These are phyloP conservation scores for Papilio polyxenes DNA, from an alignment of 1,140 invertebrate species.

Conservation along the genomic window DNA sequence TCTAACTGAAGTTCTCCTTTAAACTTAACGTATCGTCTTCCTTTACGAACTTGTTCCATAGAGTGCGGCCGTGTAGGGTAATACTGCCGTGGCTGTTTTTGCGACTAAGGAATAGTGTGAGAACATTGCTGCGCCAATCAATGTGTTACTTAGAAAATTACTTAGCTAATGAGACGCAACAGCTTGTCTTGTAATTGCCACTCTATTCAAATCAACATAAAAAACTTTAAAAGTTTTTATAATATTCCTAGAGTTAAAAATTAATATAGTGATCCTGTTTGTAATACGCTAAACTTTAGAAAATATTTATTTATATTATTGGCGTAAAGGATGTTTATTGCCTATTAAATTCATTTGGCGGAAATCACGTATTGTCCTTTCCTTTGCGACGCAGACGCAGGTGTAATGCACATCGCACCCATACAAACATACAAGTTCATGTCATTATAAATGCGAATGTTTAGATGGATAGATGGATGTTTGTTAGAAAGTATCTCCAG, in stretches of 20 bases:
- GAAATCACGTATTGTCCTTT: slow-evolving; percentile 12
- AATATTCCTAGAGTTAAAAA: too few species aligned
- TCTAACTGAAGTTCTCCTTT: background rate
- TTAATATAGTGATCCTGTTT: too few species aligned
- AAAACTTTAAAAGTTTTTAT: background rate
- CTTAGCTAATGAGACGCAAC: background rate
- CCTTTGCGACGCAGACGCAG: background rate
- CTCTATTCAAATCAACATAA: background rate
- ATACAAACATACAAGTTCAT: too few species aligned
- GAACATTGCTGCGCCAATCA: background rate
- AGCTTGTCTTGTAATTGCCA: background rate
- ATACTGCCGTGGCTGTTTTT: background rate
- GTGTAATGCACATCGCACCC: background rate
- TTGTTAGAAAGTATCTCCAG: too few species aligned
- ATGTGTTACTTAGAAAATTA: background rate
- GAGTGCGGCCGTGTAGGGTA: background rate
- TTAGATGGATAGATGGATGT: too few species aligned
- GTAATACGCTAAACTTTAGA: background rate
- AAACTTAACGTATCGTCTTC: background rate
- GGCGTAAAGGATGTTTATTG: background rate
- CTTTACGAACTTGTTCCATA: background rate
- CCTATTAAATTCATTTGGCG: background rate
- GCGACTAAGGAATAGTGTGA: background rate
- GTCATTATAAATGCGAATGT: too few species aligned
- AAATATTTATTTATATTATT: background rate